These are phyloP conservation scores for Acanthosepion pharaonis DNA, from an alignment of 2,888 invertebrate species.

Conservation along the genomic window DNA sequence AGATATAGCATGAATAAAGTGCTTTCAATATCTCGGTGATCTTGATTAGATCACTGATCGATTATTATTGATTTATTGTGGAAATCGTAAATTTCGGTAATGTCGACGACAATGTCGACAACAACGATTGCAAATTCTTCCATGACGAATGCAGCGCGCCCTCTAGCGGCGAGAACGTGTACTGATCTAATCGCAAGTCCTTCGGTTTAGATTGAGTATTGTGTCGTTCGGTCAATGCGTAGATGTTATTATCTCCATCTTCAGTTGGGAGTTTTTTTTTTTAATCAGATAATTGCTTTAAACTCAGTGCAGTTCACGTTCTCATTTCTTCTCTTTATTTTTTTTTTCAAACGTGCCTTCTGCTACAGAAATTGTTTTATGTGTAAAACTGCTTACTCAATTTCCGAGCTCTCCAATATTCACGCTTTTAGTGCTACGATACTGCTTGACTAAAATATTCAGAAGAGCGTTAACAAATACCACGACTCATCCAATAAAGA, in stretches of 20 bases:
- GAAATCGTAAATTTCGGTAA: background rate
- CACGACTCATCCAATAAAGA: too few species aligned
- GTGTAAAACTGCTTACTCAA: background rate
- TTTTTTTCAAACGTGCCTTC: background rate
- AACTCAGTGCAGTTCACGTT: background rate
- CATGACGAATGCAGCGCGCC: background rate
- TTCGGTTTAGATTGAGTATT: background rate
- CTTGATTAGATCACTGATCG: constrained; percentile 1
- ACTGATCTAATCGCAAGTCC: background rate
- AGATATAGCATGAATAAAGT: background rate
- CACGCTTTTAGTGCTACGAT: background rate
- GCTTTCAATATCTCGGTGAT: background rate
- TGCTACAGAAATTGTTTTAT: background rate
- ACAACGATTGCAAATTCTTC: background rate
- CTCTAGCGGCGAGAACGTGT: background rate
- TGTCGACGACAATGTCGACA: background rate
- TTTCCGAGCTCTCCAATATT: background rate
- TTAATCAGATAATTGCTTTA: background rate
- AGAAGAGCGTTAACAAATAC: too few species aligned
- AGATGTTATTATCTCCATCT: background rate
- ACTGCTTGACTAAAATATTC: background rate
- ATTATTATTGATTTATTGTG: background rate
- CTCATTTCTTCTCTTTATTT: background rate
- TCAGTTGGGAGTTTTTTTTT: background rate
- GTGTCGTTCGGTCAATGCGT: background rate